These are phyloP conservation scores for Tetheella fluctuosa DNA, from an alignment of 2,888 invertebrate genomes.

Conservation along the genomic window DNA sequence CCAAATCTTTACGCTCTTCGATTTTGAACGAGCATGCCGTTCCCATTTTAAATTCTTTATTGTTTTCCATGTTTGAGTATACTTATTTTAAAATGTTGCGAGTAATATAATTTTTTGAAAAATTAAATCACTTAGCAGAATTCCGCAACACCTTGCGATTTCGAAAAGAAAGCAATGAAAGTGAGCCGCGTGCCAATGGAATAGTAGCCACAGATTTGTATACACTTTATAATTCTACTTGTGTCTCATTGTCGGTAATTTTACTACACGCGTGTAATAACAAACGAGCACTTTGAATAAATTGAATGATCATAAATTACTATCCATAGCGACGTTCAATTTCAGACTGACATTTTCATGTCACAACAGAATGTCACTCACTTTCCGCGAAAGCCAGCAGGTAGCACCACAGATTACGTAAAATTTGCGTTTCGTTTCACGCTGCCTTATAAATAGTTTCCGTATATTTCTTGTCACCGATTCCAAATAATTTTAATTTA, in stretches of 20 bases:
- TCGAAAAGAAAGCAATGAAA: conserved; percentile 52
- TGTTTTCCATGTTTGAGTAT: conserved; percentile 29
- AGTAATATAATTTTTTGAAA: conserved; percentile 14
- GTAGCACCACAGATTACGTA: conserved; percentile 9
- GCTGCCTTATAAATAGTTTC: not conserved
- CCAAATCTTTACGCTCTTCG: conserved; percentile 8
- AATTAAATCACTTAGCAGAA: conserved; percentile 18
- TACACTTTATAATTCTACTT: conserved; percentile 61
- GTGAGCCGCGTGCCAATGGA: conserved; percentile 42
- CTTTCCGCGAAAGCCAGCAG: conserved; percentile 34
- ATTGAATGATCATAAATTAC: conserved; percentile 29
- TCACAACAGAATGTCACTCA: too few species aligned
- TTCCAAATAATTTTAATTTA: not conserved
- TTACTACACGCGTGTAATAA: conserved; percentile 52
- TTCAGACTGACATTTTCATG: conserved; percentile 36
- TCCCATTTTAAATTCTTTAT: conserved; percentile 16
- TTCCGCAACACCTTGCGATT: conserved; percentile 37
- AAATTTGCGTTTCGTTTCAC: conserved; percentile 40
- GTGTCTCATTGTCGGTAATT: conserved; percentile 66
- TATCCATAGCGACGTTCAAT: conserved; percentile 52
- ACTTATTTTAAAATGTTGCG: conserved; percentile 15
- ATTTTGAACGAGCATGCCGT: conserved; percentile 5
- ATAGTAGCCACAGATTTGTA: conserved; percentile 55
- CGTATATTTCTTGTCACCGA: not conserved
- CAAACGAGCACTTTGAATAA: conserved; percentile 49